Percentiles rank a stretch among this genome's conserved stretches.
These are phyloP conservation scores for Cryptocephalus primarius DNA, from an alignment of 2,888 invertebrate genomes.

Conservation along the genomic window DNA sequence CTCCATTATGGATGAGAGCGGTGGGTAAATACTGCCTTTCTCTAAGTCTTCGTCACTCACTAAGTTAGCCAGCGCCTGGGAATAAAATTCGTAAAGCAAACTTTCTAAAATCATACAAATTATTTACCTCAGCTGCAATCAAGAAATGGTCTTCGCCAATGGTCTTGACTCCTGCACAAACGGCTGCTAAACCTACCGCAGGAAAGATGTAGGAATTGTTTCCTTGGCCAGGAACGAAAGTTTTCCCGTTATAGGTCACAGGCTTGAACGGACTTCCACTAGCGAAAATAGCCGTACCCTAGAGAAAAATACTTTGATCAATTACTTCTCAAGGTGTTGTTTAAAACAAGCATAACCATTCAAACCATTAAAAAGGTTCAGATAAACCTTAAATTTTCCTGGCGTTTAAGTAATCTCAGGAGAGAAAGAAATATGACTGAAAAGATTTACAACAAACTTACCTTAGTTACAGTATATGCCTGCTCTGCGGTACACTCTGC, in stretches of 20 bases:
- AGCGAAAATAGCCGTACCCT: conserved; percentile 89
- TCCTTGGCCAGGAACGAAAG: conserved; percentile 87
- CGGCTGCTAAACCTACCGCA: conserved; percentile 83
- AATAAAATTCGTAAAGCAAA: conserved; percentile 8
- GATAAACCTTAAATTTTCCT: neutral
- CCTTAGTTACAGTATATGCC: conserved; percentile 80
- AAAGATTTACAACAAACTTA: conserved; percentile 30
- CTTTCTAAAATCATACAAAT: neutral
- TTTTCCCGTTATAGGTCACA: conserved; percentile 68
- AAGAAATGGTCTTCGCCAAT: conserved; percentile 90
- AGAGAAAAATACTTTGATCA: conserved; percentile 11
- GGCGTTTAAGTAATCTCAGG: no score
- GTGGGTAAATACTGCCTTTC: conserved; percentile 85
- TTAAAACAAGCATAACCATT: no score
- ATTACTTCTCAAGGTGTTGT: neutral
- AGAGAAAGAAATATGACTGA: no score
- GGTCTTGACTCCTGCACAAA: conserved; percentile 78
- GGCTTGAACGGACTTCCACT: conserved; percentile 94
- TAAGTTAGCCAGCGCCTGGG: conserved; percentile 64
- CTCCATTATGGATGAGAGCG: conserved; percentile 67
- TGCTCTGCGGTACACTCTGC: conserved; percentile 99
- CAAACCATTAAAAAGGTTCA: no score
- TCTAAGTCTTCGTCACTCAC: conserved; percentile 73
- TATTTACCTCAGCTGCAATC: conserved; percentile 68
- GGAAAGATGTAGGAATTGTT: conserved; percentile 98